Evolutionary conservation across 2,888 invertebrate species (phyloP), one percentile per base, ranked within the genome.

Genomic region (Branchipolynoe longqiensis): DNA sequence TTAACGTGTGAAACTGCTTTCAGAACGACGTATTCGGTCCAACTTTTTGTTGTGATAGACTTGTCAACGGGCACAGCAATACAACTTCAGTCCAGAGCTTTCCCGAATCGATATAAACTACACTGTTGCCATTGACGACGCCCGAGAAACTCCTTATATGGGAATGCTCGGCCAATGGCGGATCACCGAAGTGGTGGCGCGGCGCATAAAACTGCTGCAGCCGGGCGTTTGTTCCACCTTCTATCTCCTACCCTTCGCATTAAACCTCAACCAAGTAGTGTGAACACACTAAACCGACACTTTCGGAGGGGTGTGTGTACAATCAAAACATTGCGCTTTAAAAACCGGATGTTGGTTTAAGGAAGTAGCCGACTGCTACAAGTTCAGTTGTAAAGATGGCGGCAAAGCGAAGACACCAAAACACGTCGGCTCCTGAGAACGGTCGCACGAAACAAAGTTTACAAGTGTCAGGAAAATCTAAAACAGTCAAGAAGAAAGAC

Each of bases 351-450:
- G 83, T 84, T 2, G 31, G 31, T 12, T n/a, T 48, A 59, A 74
- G 84, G 84, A 84, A 84, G 84, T 84, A 31, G 58, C 25, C 28
- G 84, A 78, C 84, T 84, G 84, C 84, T 84, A 74, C 36, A 64
- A 18, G 22, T 36, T 28, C 64, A 84, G 69, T 54, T 82, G 82
- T n/a, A 74, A 84, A 78, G 58, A 84, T 84, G 84, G 84, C 84
- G 84, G 56, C 84, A 73, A 84, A 78, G 74, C 25, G 58, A n/a
- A 48, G 84, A 74, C 84, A 84, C 64, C 84, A 84, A 84, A 58
- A 31, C 33, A 36, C 58, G 58, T 58, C 38, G 28, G 84, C 84
- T 74, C 38, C 62, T 36, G 84, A 84, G 78, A 84, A 84, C 40
- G 84, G 84, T 33, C 84, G 84, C 33, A 56, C 59, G 28, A 84